Percentiles rank a stretch among this genome's conserved stretches.
Evolutionary conservation across 2,888 invertebrate species (phyloP).

Genomic region (Buathra laborator): DNA sequence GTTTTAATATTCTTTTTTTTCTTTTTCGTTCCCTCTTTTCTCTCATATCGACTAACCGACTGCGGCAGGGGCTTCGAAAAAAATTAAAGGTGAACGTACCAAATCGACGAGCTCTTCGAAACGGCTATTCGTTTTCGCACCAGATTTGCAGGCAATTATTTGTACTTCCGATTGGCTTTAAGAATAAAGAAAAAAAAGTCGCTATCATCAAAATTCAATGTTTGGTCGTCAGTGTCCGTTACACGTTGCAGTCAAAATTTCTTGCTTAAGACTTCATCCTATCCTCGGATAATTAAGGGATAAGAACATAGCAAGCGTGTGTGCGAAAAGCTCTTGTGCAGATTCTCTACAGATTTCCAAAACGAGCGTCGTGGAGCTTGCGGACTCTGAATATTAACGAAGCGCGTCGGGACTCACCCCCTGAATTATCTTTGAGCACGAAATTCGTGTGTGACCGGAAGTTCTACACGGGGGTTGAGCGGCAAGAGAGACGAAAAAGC

Average conservation of each 20-base stretch:
- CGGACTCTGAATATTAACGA: conserved; percentile 55
- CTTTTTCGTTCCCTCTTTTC: conserved; percentile 1
- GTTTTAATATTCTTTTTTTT: conserved; percentile 31
- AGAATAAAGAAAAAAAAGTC: neutral
- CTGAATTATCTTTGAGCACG: conserved; percentile 58
- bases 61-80: neutral
- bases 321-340: conserved; percentile 13
- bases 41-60: conserved; percentile 39
- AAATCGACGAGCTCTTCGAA: neutral
- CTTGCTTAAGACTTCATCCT: neutral
- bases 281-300: conserved; percentile 34
- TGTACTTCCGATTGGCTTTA: neutral
- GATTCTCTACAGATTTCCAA: conserved; percentile 16
- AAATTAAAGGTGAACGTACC: conserved; percentile 48
- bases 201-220: neutral
- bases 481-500: conserved; percentile 2
- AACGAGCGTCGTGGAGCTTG: conserved; percentile 17
- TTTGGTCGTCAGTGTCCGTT: neutral
- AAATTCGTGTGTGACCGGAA: conserved; percentile 53
- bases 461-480: conserved; percentile 20
- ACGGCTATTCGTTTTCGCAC: no score
- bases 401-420: conserved; percentile 22
- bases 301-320: neutral
- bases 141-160: no score
- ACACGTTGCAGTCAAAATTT: neutral